A percentile compares a stretch with the other conserved stretches of the same genome.
Evolutionary conservation across 2,888 invertebrate species (phyloP).

Genomic region (Stictocephala bisonia): DNA sequence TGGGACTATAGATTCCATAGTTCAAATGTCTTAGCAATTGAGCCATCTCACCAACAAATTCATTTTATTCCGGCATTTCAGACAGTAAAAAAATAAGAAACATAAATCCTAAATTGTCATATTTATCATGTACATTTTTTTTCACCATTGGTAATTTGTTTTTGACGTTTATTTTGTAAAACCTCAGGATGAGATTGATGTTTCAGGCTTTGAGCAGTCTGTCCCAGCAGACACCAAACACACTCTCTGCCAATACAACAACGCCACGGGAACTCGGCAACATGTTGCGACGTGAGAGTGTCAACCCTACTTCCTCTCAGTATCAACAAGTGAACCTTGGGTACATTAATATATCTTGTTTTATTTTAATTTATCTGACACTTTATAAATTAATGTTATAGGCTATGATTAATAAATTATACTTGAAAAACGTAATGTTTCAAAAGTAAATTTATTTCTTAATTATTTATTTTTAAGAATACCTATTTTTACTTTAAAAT

Average conservation of each 20-base stretch:
- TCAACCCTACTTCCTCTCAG: constrained; percentile 52
- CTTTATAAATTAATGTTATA: not conserved
- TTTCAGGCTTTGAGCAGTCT: constrained; percentile 82
- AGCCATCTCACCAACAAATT: too few species aligned
- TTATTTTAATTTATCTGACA: not conserved
- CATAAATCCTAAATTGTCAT: too few species aligned
- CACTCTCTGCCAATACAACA: constrained; percentile 48
- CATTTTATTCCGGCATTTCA: too few species aligned
- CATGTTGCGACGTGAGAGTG: constrained; percentile 56
- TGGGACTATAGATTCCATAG: too few species aligned
- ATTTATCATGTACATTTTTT: constrained; percentile 58
- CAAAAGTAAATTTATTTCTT: too few species aligned
- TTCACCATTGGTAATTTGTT: not conserved
- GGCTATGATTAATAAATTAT: not conserved
- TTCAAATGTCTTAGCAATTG: too few species aligned
- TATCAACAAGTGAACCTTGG: constrained; percentile 57
- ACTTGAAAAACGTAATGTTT: too few species aligned
- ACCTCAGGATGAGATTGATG: not conserved
- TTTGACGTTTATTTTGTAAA: not conserved
- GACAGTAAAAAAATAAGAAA: too few species aligned
- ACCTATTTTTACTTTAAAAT: too few species aligned
- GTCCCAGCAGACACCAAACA: constrained; percentile 64
- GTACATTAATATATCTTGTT: constrained; percentile 46
- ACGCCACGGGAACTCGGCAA: constrained; percentile 56
- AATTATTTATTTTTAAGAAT: too few species aligned